Percentiles rank a stretch among this genome's conserved stretches.
These are phyloP conservation scores for Hyperoplus lanceolatus DNA, from an alignment of 2,797 vertebrate genomes.

Conservation along the genomic window DNA sequence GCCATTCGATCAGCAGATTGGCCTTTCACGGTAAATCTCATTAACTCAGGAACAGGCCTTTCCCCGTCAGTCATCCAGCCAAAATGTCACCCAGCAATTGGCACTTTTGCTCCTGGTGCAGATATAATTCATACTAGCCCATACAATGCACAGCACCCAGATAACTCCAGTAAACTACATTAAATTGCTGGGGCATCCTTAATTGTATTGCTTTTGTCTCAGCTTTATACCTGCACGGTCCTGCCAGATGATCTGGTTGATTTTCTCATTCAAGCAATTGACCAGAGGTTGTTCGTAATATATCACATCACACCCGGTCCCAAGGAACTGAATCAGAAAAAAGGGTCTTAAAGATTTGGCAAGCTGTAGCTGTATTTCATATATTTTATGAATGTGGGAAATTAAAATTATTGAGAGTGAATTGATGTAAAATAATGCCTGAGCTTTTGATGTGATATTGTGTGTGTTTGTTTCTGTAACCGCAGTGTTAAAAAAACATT, in stretches of 20 bases:
- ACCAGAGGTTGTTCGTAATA: not conserved
- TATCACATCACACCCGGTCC: not conserved
- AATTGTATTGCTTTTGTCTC: slow-evolving; percentile 7
- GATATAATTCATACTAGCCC: slow-evolving; percentile 56
- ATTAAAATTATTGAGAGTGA: not conserved
- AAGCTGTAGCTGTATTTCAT: not conserved
- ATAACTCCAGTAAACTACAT: slow-evolving; percentile 11
- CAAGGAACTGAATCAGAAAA: not conserved
- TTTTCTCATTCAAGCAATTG: not conserved
- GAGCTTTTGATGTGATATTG: not conserved
- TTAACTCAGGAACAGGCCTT: slow-evolving; percentile 74
- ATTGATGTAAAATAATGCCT: too few relatives aligned
- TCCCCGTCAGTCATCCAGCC: slow-evolving; percentile 70
- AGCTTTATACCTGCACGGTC: not conserved
- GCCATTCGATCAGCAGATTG: slow-evolving; percentile 75
- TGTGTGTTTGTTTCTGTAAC: not conserved
- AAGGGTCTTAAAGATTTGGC: not conserved
- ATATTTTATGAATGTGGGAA: not conserved
- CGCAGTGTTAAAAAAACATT: not conserved
- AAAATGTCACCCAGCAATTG: slow-evolving; percentile 77
- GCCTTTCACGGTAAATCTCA: slow-evolving; percentile 82
- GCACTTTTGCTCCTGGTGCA: slow-evolving; percentile 60
- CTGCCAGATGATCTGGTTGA: not conserved
- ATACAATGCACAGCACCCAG: slow-evolving; percentile 34
- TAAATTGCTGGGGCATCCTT: not conserved